phyloP scores from a whole-genome alignment of 2,888 invertebrate genomes.

The Eudemis profundana region DNA sequence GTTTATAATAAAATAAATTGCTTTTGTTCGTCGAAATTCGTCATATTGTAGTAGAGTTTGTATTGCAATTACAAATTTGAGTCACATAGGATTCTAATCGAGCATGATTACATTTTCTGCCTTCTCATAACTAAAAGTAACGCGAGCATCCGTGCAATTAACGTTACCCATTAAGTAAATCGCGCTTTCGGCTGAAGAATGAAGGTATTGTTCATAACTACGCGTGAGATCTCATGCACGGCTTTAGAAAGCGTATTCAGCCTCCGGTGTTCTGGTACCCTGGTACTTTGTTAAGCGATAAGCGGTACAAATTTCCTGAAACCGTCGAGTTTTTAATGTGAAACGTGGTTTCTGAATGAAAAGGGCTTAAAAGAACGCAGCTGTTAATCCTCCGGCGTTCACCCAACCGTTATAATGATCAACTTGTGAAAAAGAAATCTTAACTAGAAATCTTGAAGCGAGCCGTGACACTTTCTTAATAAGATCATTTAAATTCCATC shows the following conservation, averaged over 20 bases:
- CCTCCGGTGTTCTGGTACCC: conserved; percentile 10
- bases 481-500: background rate
- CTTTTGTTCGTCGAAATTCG: too few species aligned
- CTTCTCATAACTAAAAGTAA: background rate
- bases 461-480: background rate
- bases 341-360: background rate
- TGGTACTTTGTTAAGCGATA: conserved; percentile 30
- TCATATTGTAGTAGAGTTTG: too few species aligned
- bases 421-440: conserved; percentile 14
- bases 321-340: conserved; percentile 3
- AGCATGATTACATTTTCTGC: conserved; percentile 6
- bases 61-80: too few species aligned
- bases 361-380: conserved; percentile 7
- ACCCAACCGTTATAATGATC: conserved; percentile 11
- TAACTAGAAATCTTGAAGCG: background rate
- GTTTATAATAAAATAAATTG: too few species aligned
- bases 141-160: background rate
- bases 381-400: background rate
- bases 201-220: background rate
- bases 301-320: conserved; percentile 21
- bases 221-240: conserved; percentile 1
- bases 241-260: conserved; percentile 10
- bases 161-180: conserved; percentile 1
- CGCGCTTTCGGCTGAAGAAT: background rate
- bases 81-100: background rate